Conservation (phyloP, 2,113 vertebrate species). For the Mesocricetus auratus region DNA sequence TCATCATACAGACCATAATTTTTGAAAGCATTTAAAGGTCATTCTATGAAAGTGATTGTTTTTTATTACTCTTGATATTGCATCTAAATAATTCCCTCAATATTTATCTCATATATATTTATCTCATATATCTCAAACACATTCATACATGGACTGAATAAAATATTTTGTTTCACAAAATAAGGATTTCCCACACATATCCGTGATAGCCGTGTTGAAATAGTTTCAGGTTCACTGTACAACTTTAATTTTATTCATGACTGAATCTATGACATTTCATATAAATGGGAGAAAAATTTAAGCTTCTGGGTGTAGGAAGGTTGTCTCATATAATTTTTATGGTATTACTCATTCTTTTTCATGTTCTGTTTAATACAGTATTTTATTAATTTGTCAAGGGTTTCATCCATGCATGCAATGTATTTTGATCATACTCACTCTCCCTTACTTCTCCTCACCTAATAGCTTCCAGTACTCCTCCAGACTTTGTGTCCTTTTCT, state of each 20-base stretch:
- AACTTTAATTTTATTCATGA: conserved; percentile 69
- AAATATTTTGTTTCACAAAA: conserved; percentile 51
- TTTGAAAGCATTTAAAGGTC: neutral
- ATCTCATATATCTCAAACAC: neutral
- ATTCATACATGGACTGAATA: neutral
- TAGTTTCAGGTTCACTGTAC: neutral
- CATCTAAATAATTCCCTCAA: neutral
- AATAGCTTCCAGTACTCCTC: neutral
- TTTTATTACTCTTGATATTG: neutral
- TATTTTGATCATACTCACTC: neutral
- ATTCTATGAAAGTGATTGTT: neutral
- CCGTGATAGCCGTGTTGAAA: neutral
- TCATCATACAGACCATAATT: neutral
- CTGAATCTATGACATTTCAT: conserved; percentile 42
- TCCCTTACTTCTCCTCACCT: neutral
- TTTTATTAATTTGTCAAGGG: neutral
- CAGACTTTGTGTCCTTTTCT: neutral
- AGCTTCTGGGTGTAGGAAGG: neutral
- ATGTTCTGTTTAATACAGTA: neutral
- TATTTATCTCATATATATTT: neutral
- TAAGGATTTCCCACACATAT: neutral
- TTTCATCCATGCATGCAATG: neutral
- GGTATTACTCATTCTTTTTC: neutral
- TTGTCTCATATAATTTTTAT: neutral
- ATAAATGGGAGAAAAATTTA: conserved; percentile 56